Evolutionary conservation across 2,113 vertebrate species (phyloP).

Genomic region (Emydocephalus ijimae): DNA sequence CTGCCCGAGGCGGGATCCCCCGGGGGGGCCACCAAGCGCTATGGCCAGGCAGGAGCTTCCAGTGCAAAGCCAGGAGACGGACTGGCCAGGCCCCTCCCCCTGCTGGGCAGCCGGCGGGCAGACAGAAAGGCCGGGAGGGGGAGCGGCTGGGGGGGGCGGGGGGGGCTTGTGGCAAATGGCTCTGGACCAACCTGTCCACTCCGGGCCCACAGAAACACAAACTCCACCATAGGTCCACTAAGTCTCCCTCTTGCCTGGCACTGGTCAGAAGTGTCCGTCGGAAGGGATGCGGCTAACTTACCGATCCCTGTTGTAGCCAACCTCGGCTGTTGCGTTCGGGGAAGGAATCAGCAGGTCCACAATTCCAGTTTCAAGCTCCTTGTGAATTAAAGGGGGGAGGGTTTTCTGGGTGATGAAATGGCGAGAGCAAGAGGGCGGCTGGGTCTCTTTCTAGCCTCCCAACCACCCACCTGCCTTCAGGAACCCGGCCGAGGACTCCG

Average conservation of each 20-base stretch:
- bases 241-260: neutral
- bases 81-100: neutral
- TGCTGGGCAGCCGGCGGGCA: neutral
- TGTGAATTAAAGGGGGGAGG: conserved; percentile 22
- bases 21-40: neutral
- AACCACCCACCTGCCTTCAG: neutral
- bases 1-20: fast-evolving
- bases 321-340: conserved; percentile 83
- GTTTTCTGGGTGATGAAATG: neutral
- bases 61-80: neutral
- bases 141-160: neutral
- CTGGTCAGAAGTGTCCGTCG: neutral
- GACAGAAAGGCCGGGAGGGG: neutral
- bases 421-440: neutral
- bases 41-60: neutral
- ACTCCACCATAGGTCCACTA: neutral
- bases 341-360: conserved; percentile 84
- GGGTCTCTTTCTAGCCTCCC: neutral
- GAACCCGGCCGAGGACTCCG: neutral
- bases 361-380: conserved; percentile 83
- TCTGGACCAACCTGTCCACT: neutral
- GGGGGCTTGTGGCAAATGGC: neutral
- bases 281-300: conserved; percentile 50
- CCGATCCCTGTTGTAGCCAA: conserved; percentile 85
- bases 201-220: neutral